Percentiles rank a stretch among this genome's conserved stretches.
These are phyloP conservation scores for Xenopus laevis DNA, from an alignment of 2,113 vertebrate species.

Conservation along the genomic window DNA sequence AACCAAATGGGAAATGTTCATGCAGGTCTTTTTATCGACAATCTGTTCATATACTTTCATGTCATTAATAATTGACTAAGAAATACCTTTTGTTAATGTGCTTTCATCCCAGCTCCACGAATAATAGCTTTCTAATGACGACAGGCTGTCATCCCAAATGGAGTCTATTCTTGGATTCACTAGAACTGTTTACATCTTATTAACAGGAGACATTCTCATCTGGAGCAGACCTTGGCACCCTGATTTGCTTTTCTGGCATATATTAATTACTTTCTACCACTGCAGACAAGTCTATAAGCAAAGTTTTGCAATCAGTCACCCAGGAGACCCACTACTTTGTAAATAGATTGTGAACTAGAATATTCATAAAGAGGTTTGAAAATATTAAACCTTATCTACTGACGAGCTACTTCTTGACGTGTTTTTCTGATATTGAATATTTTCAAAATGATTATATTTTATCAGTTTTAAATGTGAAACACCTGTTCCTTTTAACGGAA, in stretches of 20 bases:
- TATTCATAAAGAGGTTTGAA: conserved; percentile 4
- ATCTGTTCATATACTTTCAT: conserved; percentile 34
- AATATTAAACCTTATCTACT: too few species aligned
- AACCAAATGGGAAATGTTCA: not conserved
- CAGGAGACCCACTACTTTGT: conserved; percentile 7
- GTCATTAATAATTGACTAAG: conserved; percentile 39
- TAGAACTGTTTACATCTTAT: conserved; percentile 36
- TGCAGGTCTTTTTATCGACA: conserved; percentile 25
- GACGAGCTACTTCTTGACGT: too few species aligned
- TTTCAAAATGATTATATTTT: too few species aligned
- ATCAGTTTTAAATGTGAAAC: too few species aligned
- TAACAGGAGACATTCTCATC: conserved; percentile 25
- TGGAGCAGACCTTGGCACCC: conserved; percentile 11
- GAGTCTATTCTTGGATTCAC: conserved; percentile 34
- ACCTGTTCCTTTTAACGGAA: too few species aligned
- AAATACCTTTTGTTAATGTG: conserved; percentile 32
- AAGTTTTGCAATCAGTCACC: conserved; percentile 23
- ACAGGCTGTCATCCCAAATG: conserved; percentile 35
- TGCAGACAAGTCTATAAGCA: conserved; percentile 9
- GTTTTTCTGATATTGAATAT: too few species aligned
- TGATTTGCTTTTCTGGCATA: conserved; percentile 16
- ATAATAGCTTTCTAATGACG: conserved; percentile 40
- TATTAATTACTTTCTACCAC: conserved; percentile 29
- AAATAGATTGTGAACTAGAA: conserved; percentile 13
- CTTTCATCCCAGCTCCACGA: conserved; percentile 29